Conservation (phyloP, 2,113 vertebrate genomes). For the Pelecanoides urinatrix region DNA sequence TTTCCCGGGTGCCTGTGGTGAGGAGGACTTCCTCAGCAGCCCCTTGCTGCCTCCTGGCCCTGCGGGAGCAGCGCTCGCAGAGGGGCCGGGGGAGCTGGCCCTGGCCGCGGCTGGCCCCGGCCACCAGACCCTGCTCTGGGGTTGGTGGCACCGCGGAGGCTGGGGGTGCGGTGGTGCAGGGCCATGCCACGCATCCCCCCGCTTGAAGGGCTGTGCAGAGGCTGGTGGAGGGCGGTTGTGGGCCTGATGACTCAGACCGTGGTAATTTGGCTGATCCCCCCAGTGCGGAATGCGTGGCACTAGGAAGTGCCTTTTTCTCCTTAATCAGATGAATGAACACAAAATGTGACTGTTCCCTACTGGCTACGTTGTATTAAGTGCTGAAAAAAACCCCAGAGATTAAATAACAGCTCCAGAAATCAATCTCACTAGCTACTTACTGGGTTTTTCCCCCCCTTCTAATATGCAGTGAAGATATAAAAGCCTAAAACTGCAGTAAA, state of each 20-base stretch:
- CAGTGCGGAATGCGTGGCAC: neutral
- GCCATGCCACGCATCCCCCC: accelerated
- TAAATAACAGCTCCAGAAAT: constrained; percentile 3
- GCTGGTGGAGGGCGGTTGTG: neutral
- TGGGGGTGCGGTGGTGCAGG: neutral
- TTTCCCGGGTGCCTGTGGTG: accelerated
- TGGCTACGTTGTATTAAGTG: neutral
- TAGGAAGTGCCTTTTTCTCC: neutral
- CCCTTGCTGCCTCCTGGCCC: neutral
- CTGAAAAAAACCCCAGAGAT: neutral
- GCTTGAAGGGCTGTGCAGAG: neutral
- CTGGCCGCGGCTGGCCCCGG: neutral
- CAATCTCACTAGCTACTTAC: neutral
- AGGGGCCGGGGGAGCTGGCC: neutral
- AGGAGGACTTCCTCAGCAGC: neutral
- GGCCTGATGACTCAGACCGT: accelerated
- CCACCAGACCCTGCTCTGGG: too few relatives aligned
- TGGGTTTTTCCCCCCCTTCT: neutral
- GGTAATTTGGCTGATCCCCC: neutral
- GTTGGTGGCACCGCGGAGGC: accelerated
- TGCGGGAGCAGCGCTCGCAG: accelerated
- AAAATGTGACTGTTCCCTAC: neutral
- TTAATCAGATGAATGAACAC: neutral
- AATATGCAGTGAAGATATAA: neutral
- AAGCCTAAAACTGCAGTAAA: neutral